Evolutionary conservation across 2,888 invertebrate species (phyloP), one percentile per base, ranked within the genome.

Genomic region (Dusona sp.): DNA sequence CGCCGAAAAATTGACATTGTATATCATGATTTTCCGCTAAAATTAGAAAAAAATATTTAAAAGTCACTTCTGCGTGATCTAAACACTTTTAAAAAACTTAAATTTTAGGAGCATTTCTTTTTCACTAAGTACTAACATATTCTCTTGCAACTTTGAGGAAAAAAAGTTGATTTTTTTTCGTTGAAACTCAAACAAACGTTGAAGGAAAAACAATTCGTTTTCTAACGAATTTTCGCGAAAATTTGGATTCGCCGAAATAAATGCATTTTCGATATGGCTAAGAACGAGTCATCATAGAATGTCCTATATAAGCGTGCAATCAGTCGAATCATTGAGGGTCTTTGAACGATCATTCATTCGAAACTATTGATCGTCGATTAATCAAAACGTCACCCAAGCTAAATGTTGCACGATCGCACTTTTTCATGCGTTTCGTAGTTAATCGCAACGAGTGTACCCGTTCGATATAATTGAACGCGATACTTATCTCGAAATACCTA

Each of bases 271-370:
- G 22, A 54, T 61, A 16, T 29, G 29, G 25, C 22, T 19, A 33
- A 13, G 16, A n/a, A 38, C 7, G 3, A 73, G 54, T 45, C 19
- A 2, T 6, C 11, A 45, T 48, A 22, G 48, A 77, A 77, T 36
- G 29, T 16, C 57, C 61, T n/a, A n/a, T 77, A 75, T 7, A 8
- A 4, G 29, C 9, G 48, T 72, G n/a, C 29, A 61, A 25, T n/a
- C 7, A 2, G 54, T 29, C 48, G 36, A 19, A 73, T 54, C 57
- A 48, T 36, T 25, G 48, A 2, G 25, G 45, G 29, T 51, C n/a
- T 77, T 29, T 57, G 57, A 78, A 68, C 83, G 51, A 83, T 86
- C 80, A 77, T 80, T 86, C 83, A 78, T 61, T 65, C 70, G n/a
- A 11, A 54, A 54, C 36, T 45, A 79, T 83, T 33, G 57, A 74